Conservation (phyloP, 2,797 vertebrate species). For the Melanotaenia parkinsoni region DNA sequence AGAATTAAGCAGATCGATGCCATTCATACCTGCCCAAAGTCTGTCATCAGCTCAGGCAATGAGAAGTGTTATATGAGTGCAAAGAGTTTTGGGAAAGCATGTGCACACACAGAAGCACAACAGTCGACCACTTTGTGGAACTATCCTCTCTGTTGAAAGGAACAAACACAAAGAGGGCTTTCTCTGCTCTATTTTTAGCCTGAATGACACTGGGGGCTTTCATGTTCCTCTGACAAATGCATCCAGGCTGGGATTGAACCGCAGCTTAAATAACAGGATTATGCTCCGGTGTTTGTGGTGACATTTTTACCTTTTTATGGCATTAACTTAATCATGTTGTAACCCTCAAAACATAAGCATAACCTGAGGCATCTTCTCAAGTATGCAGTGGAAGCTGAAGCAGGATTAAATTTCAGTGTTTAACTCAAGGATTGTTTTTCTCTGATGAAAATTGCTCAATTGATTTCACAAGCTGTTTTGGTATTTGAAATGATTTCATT, state of each 20-base stretch:
- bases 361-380: neutral
- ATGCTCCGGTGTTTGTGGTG: slow-evolving; percentile 9
- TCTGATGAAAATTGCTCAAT: neutral
- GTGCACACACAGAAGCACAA: slow-evolving; percentile 18
- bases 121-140: slow-evolving; percentile 52
- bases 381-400: neutral
- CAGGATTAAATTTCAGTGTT: too few relatives aligned
- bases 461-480: neutral
- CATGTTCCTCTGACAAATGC: slow-evolving; percentile 51
- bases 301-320: slow-evolving; percentile 11
- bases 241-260: slow-evolving; percentile 33
- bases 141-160: slow-evolving; percentile 47
- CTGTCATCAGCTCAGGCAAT: slow-evolving; percentile 6
- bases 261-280: slow-evolving; percentile 53
- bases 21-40: slow-evolving; percentile 12
- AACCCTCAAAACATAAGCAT: neutral
- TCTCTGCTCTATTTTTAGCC: slow-evolving; percentile 63
- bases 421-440: too few relatives aligned
- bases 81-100: slow-evolving; percentile 41
- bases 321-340: neutral
- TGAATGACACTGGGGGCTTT: slow-evolving; percentile 64
- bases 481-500: neutral
- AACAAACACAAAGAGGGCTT: slow-evolving; percentile 63
- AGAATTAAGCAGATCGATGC: neutral
- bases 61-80: slow-evolving; percentile 25